phyloP scores from a whole-genome alignment of 2,113 vertebrate genomes.

The Sylvilagus bachmani region DNA sequence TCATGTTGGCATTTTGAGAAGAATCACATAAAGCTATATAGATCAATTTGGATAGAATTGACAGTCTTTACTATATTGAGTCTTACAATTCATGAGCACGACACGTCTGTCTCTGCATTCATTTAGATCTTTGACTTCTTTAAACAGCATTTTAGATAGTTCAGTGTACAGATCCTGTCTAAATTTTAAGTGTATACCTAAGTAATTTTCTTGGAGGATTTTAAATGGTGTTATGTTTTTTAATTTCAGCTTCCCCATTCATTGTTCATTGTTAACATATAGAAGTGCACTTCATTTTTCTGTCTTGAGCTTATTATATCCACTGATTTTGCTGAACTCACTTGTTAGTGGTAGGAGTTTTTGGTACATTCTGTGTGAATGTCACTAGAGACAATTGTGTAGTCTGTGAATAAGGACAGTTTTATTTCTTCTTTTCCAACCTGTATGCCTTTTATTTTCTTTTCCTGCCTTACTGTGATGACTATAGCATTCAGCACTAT shows the following conservation, averaged over 20 bases:
- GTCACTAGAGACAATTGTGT: constrained; percentile 37
- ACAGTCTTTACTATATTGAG: constrained; percentile 9
- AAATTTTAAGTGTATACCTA: background rate
- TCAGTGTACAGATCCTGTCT: background rate
- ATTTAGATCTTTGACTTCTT: constrained; percentile 59
- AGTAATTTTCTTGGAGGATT: constrained; percentile 49
- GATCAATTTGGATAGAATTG: background rate
- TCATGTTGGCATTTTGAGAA: constrained; percentile 13
- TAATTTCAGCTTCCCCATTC: constrained; percentile 38
- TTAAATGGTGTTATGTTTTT: constrained; percentile 31
- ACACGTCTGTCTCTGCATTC: background rate
- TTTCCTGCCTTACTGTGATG: constrained; percentile 28
- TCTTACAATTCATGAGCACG: constrained; percentile 3
- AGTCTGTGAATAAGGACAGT: background rate
- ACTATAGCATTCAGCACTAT: constrained; percentile 40
- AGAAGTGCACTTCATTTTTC: constrained; percentile 51
- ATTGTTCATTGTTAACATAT: constrained; percentile 38
- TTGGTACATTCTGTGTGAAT: constrained; percentile 36
- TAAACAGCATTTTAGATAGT: constrained; percentile 50
- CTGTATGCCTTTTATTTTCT: constrained; percentile 46
- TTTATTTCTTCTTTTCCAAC: constrained; percentile 53
- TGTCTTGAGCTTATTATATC: background rate
- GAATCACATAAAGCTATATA: constrained; percentile 28
- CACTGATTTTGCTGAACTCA: constrained; percentile 25
- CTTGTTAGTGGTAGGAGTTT: constrained; percentile 39